Evolutionary conservation across 2,888 invertebrate species (phyloP), one percentile per base, ranked within the genome.

Genomic region (Scaptomyza reducta): DNA sequence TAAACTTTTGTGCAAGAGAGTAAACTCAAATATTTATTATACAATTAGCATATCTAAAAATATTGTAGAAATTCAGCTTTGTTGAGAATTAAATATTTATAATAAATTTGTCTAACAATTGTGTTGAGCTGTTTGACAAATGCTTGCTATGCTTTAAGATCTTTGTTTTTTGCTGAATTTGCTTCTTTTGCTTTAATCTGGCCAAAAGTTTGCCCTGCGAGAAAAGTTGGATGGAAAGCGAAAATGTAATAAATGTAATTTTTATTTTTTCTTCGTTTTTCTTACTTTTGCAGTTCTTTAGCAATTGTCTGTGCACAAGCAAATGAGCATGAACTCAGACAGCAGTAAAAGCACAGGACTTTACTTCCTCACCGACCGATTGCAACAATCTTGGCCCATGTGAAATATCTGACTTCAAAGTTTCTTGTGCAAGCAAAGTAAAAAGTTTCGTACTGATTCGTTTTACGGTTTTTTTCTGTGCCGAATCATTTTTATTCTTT

Each of bases 241-340:
- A 79, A 64, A 64, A 71, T 74, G 61, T 76, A 80, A 80, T 83
- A 80, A 80, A 80, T 80, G 84, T 84, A 81, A 79, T 81, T 81
- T 81, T 49, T 65, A 76, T 9, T 16, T 6, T 11, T 25, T 60
- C 35, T 7, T 65, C 46, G 71, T 63, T 42, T 74, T 55, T 53
- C n/a, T 42, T 40, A 16, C 16, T 54, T 59, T 49, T 54, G 42
- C 54, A 53, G 60, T 70, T 59, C 50, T 47, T 66, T 65, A 63
- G 29, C 72, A 79, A 79, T 80, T 79, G 79, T 75, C 77, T 78
- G 81, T 35, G 50, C 54, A 25, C 51, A 71, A 65, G 71, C 68
- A 84, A 81, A 81, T 84, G 74, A 78, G 79, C 73, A 62, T 65
- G 62, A 62, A 51, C 62, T 67, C 68, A 55, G 45, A 54, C 38